Conservation (phyloP, 1,140 invertebrate genomes). For the Leptoteleia sp. region DNA sequence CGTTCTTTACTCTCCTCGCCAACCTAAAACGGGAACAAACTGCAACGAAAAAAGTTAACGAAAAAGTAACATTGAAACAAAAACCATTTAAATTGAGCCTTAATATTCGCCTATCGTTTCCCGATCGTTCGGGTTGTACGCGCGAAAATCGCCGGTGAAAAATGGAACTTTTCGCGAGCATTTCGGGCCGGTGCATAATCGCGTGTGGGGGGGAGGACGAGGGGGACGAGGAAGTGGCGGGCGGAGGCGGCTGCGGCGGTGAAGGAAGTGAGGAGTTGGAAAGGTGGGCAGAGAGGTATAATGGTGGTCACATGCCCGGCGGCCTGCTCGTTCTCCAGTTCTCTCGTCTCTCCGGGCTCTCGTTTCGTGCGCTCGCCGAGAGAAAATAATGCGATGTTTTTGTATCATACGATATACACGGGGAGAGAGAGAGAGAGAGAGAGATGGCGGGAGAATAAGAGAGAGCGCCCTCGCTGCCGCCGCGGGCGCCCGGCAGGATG, state of each 20-base stretch:
- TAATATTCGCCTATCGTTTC: too few relatives aligned
- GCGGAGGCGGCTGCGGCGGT: constrained; percentile 31
- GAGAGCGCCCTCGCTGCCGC: constrained; percentile 67
- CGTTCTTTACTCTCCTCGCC: too few relatives aligned
- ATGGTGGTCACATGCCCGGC: constrained; percentile 75
- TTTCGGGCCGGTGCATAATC: constrained; percentile 63
- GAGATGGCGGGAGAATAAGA: too few relatives aligned
- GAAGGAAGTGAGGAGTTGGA: constrained; percentile 58
- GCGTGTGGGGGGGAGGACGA: too few relatives aligned
- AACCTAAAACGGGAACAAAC: too few relatives aligned
- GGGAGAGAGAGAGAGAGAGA: too few relatives aligned
- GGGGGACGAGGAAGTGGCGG: constrained; percentile 35
- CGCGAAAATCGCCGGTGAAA: constrained; percentile 4
- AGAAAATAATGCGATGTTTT: constrained; percentile 80
- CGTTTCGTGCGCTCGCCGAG: constrained; percentile 64
- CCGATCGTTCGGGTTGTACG: too few relatives aligned
- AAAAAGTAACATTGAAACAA: too few relatives aligned
- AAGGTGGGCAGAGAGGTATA: constrained; percentile 69
- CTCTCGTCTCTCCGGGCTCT: constrained; percentile 51
- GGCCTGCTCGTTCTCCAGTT: constrained; percentile 62
- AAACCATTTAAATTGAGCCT: too few relatives aligned
- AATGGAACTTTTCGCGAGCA: constrained; percentile 20
- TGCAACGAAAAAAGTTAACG: too few relatives aligned
- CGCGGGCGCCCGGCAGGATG: constrained; percentile 71
- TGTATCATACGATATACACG: constrained; percentile 79